Evolutionary conservation across 64 coral and sea anemone genomes (phyloP).

Genomic region (Montipora capricornis): DNA sequence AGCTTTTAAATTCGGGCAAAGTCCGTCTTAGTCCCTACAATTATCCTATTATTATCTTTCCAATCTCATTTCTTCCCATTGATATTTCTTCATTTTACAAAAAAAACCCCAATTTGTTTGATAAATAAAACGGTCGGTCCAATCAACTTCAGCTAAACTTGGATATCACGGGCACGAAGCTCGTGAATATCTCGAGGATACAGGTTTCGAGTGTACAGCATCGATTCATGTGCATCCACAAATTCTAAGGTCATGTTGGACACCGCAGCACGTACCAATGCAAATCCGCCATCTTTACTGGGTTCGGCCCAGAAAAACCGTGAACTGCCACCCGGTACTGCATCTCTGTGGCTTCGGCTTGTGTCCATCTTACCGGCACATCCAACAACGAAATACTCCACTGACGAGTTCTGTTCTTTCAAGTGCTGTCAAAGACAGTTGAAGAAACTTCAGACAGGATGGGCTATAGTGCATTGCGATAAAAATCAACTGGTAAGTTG

Average conservation of each 20-base stretch:
- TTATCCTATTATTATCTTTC: no score
- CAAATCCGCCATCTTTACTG: constrained; percentile 70
- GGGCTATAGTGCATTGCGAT: neutral
- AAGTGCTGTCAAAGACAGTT: constrained; percentile 56
- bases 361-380: constrained; percentile 47
- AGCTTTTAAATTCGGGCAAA: no score
- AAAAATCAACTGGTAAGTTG: neutral
- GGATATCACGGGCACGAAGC: neutral
- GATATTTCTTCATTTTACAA: no score
- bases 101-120: no score
- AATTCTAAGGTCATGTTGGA: constrained; percentile 60
- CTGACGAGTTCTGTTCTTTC: constrained; percentile 73
- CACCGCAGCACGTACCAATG: constrained; percentile 42
- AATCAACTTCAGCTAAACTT: neutral
- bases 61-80: no score
- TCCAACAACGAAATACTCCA: constrained; percentile 89
- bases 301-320: constrained; percentile 84
- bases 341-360: constrained; percentile 7
- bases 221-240: constrained; percentile 37
- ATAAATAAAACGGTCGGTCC: no score
- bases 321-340: constrained; percentile 64
- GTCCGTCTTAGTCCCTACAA: no score
- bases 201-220: constrained; percentile 16
- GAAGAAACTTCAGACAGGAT: no score
- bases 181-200: neutral